Conservation (phyloP, 2,113 vertebrate genomes). For the Chaetura pelagica region DNA sequence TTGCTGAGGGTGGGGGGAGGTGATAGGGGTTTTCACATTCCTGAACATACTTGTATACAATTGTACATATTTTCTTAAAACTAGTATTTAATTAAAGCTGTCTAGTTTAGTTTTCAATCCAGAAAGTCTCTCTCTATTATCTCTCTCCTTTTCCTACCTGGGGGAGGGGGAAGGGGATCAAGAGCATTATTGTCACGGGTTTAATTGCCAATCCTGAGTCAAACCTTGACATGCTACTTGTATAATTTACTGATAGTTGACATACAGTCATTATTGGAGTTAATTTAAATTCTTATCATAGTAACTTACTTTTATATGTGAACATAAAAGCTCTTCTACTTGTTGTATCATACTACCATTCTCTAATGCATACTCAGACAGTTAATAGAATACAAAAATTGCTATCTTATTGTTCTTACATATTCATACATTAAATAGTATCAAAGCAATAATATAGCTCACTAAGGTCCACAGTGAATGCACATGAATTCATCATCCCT, state of each 20-base stretch:
- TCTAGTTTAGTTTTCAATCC: no score
- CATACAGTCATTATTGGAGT: not conserved
- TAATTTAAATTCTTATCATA: slow-evolving; percentile 42
- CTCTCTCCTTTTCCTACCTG: no score
- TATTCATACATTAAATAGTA: not conserved
- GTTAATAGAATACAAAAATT: slow-evolving; percentile 24
- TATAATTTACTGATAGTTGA: slow-evolving; percentile 8
- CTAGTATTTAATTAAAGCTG: no score
- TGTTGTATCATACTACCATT: not conserved
- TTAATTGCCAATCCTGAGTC: no score
- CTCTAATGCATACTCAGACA: not conserved
- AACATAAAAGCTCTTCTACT: not conserved
- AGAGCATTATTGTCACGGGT: no score
- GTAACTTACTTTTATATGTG: slow-evolving; percentile 39
- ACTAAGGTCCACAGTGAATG: not conserved
- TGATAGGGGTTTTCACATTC: no score
- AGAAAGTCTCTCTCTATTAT: no score
- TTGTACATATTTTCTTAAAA: no score
- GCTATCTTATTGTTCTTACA: not conserved
- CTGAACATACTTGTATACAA: no score
- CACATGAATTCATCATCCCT: slow-evolving; percentile 27
- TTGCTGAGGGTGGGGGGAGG: no score
- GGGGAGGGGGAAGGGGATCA: no score
- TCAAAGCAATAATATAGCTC: slow-evolving; percentile 12
- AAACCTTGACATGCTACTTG: not conserved